Evolutionary conservation across 1,140 invertebrate genomes (phyloP).

Genomic region (Bilobella aurantiaca): DNA sequence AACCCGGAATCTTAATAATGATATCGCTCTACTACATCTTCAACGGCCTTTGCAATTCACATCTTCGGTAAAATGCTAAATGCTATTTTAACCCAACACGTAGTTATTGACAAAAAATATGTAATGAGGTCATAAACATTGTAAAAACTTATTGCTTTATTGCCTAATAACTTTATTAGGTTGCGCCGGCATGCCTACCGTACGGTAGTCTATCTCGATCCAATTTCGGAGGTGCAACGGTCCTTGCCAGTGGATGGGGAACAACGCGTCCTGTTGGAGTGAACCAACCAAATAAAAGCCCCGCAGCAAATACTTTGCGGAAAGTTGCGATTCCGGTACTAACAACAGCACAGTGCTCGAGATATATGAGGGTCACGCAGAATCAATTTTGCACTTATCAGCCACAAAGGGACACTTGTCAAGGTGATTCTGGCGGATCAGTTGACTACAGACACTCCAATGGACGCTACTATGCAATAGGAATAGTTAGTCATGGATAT

Average conservation of each 20-base stretch:
- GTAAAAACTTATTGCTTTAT: slow-evolving; percentile 47
- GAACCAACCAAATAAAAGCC: slow-evolving; percentile 40
- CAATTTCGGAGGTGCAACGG: slow-evolving; percentile 5
- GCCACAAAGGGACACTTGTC: slow-evolving; percentile 23
- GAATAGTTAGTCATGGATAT: slow-evolving; percentile 62
- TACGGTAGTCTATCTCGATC: slow-evolving; percentile 13
- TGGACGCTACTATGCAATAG: slow-evolving; percentile 18
- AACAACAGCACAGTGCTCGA: slow-evolving; percentile 43
- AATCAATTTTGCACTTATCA: slow-evolving; percentile 57
- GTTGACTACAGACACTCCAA: slow-evolving; percentile 23
- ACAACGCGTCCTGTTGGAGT: slow-evolving; percentile 46
- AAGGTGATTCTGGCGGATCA: slow-evolving; percentile 30
- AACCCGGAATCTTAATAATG: neutral
- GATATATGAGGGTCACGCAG: slow-evolving; percentile 39
- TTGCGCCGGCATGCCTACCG: slow-evolving; percentile 19
- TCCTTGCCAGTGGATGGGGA: slow-evolving; percentile 14
- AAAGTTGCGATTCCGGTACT: slow-evolving; percentile 52
- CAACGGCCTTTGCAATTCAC: slow-evolving; percentile 44
- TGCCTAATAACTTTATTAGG: too few species aligned
- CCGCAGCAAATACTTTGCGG: slow-evolving; percentile 46
- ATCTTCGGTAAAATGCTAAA: slow-evolving; percentile 45
- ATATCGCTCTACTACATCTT: slow-evolving; percentile 39
- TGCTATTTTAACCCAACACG: slow-evolving; percentile 48
- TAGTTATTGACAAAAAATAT: too few species aligned
- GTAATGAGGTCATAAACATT: too few species aligned